Conservation (phyloP, 2,797 vertebrate species). For the Sphenopsis melanotis region DNA sequence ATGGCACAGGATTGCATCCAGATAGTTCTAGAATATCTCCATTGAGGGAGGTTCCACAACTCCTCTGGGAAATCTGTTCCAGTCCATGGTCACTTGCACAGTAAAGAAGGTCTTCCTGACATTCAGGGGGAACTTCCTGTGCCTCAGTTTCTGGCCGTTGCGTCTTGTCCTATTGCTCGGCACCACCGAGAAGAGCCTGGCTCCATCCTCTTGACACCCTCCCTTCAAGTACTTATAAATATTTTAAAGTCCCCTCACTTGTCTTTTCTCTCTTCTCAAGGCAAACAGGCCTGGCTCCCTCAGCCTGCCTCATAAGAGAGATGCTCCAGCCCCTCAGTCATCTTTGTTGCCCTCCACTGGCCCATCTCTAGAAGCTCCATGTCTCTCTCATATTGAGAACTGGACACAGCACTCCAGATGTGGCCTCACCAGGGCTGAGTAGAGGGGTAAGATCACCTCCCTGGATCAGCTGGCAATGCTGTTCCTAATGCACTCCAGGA, state of each 20-base stretch:
- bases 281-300: neutral
- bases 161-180: neutral
- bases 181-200: fast-evolving
- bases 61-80: neutral
- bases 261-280: neutral
- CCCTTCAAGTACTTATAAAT: neutral
- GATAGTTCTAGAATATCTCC: neutral
- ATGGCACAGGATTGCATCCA: neutral
- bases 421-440: neutral
- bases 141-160: neutral
- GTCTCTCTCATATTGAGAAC: neutral
- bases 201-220: neutral
- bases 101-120: neutral
- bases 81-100: neutral
- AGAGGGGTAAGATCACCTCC: neutral
- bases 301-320: neutral
- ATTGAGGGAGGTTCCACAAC: neutral
- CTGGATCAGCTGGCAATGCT: neutral
- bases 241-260: neutral
- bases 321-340: neutral
- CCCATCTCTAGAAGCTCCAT: neutral
- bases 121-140: neutral
- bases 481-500: neutral
- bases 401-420: neutral
- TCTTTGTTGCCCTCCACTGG: neutral